Percentiles rank a stretch among this genome's conserved stretches.
These are phyloP conservation scores for Frankliniella intonsa DNA, from an alignment of 2,888 invertebrate species.

Conservation along the genomic window DNA sequence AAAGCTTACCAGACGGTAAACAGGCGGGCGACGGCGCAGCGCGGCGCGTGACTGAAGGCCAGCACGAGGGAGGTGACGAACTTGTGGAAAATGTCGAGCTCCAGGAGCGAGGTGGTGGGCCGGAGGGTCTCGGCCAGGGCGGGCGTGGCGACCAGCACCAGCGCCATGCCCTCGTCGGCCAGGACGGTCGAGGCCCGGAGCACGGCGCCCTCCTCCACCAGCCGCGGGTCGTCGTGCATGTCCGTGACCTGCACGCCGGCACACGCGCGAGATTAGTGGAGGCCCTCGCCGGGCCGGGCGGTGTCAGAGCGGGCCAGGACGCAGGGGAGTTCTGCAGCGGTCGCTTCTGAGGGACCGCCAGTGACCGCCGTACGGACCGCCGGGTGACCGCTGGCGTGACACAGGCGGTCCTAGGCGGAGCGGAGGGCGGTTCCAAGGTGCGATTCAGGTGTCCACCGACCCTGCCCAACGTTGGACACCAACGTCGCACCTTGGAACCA, in stretches of 20 bases:
- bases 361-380: too few species aligned
- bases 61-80: neutral
- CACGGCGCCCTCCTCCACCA: neutral
- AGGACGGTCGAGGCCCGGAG: neutral
- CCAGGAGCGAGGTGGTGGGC: neutral
- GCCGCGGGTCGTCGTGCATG: neutral
- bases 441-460: too few species aligned
- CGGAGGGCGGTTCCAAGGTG: too few species aligned
- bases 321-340: too few species aligned
- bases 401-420: too few species aligned
- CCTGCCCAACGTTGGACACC: too few species aligned
- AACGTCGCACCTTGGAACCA: too few species aligned
- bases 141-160: neutral
- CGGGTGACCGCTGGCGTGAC: too few species aligned
- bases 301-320: too few species aligned
- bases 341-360: too few species aligned
- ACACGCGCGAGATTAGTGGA: neutral
- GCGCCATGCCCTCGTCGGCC: neutral
- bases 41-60: neutral
- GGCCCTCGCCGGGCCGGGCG: too few species aligned
- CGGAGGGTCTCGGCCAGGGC: neutral
- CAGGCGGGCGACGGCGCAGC: neutral
- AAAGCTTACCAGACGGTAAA: neutral
- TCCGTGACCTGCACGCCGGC: neutral
- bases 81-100: neutral